Percentiles rank a stretch among this genome's conserved stretches.
Evolutionary conservation across 92 coral and sea anemone genomes (phyloP).

Genomic region (Anthopleura xanthogrammica): DNA sequence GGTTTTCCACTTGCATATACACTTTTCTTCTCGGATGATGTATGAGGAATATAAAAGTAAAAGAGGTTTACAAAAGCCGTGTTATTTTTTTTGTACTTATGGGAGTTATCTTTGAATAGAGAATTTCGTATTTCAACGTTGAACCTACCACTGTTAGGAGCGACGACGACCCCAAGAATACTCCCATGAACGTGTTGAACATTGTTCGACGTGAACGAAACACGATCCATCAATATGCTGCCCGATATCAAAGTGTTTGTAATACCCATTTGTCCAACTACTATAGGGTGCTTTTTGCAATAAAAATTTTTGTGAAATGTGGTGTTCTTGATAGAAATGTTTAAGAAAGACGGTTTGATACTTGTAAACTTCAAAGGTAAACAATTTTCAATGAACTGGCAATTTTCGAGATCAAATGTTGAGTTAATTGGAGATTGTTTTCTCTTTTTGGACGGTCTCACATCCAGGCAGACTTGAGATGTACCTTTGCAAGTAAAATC

Average conservation of each 20-base stretch:
- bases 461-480: background rate
- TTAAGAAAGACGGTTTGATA: background rate
- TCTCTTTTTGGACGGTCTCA: background rate
- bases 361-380: background rate
- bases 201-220: background rate
- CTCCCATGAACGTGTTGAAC: background rate
- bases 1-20: background rate
- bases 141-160: background rate
- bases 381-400: background rate
- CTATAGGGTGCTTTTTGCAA: background rate
- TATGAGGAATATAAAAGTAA: background rate
- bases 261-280: background rate
- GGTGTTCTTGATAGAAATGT: background rate
- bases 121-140: background rate
- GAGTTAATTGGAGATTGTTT: background rate
- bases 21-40: background rate
- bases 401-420: background rate
- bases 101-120: background rate
- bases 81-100: background rate
- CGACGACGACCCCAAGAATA: background rate
- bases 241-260: background rate
- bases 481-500: background rate
- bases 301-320: background rate
- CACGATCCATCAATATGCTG: background rate
- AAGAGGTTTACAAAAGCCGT: background rate